A percentile compares a stretch with the other conserved stretches of the same genome.
These are phyloP conservation scores for Chymomyza procnemis DNA, from an alignment of 2,888 invertebrate species.

Conservation along the genomic window DNA sequence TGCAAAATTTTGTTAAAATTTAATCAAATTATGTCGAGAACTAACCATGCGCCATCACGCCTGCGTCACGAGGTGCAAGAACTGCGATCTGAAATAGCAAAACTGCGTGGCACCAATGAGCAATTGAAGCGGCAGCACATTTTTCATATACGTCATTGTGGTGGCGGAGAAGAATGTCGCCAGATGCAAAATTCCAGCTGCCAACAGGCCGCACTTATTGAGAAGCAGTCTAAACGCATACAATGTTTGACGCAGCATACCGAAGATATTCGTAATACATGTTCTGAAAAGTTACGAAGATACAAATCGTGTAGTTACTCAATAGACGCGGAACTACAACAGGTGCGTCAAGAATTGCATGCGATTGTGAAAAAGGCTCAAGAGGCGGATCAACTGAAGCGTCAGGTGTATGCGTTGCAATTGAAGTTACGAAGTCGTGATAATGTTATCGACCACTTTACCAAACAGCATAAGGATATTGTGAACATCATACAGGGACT, in stretches of 20 bases:
- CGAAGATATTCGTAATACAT: constrained; percentile 31
- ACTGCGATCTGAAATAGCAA: constrained; percentile 37
- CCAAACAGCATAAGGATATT: constrained; percentile 29
- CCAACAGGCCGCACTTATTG: neutral
- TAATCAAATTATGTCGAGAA: constrained; percentile 4
- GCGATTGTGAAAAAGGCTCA: constrained; percentile 33
- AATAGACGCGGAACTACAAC: constrained; percentile 42
- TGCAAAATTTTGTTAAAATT: neutral
- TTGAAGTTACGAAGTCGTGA: constrained; percentile 43
- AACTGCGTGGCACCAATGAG: constrained; percentile 20
- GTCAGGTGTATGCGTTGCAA: constrained; percentile 21
- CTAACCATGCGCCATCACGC: constrained; percentile 3
- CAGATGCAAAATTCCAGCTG: neutral
- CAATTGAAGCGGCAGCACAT: constrained; percentile 18
- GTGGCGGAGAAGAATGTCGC: constrained; percentile 10
- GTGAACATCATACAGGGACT: constrained; percentile 23
- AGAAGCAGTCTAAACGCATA: neutral
- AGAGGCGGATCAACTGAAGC: constrained; percentile 36
- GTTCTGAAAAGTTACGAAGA: constrained; percentile 39
- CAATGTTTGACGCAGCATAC: constrained; percentile 51
- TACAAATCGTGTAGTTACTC: constrained; percentile 41
- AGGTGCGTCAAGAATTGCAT: constrained; percentile 41
- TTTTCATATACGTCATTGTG: constrained; percentile 12
- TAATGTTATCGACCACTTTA: constrained; percentile 42
- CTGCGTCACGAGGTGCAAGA: constrained; percentile 32